Percentiles rank a stretch among this genome's conserved stretches.
phyloP scores from a whole-genome alignment of 2,888 invertebrate genomes.

The Biston betularia region DNA sequence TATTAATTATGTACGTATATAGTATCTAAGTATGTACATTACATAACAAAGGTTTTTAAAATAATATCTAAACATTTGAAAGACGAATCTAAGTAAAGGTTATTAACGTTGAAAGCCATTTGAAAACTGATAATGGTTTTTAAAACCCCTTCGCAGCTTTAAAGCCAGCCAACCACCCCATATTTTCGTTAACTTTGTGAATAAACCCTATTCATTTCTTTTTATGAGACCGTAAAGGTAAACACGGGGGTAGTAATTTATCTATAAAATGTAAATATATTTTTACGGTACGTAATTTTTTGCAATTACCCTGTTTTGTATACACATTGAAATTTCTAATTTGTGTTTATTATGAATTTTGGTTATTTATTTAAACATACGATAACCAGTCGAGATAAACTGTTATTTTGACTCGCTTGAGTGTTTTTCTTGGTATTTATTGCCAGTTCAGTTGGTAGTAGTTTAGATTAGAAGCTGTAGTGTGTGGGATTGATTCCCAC shows the following conservation, averaged over 20 bases:
- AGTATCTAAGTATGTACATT: neutral
- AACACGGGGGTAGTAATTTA: conserved; percentile 17
- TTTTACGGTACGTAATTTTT: conserved; percentile 18
- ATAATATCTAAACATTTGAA: too few relatives aligned
- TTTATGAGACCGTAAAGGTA: conserved; percentile 28
- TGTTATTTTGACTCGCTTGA: neutral
- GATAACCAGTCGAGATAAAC: neutral
- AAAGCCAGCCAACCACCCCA: neutral
- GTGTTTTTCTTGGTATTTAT: neutral
- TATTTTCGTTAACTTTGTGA: conserved; percentile 23
- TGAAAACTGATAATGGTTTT: conserved; percentile 14
- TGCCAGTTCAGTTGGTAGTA: neutral
- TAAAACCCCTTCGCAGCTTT: neutral
- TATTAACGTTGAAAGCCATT: conserved; percentile 3
- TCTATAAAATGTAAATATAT: conserved; percentile 24
- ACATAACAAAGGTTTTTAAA: too few relatives aligned
- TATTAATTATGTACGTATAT: neutral
- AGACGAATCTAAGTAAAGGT: neutral
- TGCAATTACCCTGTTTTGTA: conserved; percentile 10
- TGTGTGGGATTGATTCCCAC: too few relatives aligned
- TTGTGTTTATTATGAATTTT: neutral
- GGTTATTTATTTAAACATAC: conserved; percentile 1
- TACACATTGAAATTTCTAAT: conserved; percentile 1
- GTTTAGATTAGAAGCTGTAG: too few relatives aligned
- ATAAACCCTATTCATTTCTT: conserved; percentile 22